Base-by-base conservation (phyloP, 2,888 invertebrate species). In the Busseola fusca region DNA sequence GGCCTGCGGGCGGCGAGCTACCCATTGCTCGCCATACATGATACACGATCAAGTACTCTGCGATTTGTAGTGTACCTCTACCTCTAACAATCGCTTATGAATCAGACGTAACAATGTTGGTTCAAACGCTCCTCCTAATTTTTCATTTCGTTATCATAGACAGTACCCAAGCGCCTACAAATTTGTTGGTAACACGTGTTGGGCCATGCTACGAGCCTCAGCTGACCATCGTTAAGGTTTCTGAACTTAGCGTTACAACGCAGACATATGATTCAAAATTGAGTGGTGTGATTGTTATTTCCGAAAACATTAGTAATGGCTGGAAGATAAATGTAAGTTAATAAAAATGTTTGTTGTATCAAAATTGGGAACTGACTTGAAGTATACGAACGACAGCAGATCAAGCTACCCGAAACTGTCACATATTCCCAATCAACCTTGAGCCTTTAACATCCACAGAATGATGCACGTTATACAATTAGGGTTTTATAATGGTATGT, bases 271-370 rank as follows among this genome's bases (percentile, higher is more conserved):
- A 90, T 68, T 87, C 89, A 1, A 77, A 88, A 1, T 62, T 92
- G 4, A 88, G 87, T 25, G 92, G 93, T 0, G 60, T 78, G 9
- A 64, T 93, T 14, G 89, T 91, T 62, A 77, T 93, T 25, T 76
- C 89, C 7, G 66, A 80, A 56, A 87, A 91, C 69, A 83, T 93
- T 27, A 78, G 76, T 3, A 81, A 91, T 69, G 93, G 91, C 5
- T 93, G 93, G 93, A 84, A 74, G 30, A 72, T 92, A 40, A 89
- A 88, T 88, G 93, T 93, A 84, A 56, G 52, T 45, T 18, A 37
- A 16, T 18, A 37, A 16, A 30, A 48, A 48, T 30, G 2, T 12
- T 65, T 10, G n/a, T 30, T 30, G 18, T n/a, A 9, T 40, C 12
- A 30, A n/a, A 48, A 37, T 34, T 3, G 2, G 25, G 21, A 62